Evolutionary conservation across 2,888 invertebrate genomes (phyloP).

Genomic region (Nebria salina): DNA sequence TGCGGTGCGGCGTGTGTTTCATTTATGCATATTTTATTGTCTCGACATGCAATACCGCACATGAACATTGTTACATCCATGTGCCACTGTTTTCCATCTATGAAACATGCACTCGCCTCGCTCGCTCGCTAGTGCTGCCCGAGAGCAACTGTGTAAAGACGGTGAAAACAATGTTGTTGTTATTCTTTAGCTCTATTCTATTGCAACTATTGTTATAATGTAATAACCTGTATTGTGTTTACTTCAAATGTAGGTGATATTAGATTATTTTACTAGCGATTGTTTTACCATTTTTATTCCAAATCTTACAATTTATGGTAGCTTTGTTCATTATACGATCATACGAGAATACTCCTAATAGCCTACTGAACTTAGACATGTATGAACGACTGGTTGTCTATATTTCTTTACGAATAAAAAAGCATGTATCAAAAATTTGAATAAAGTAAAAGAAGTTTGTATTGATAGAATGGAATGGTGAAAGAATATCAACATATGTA

Average conservation of each 20-base stretch:
- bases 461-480: too few species aligned
- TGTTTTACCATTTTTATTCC: not conserved
- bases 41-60: conserved; percentile 24
- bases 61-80: not conserved
- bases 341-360: too few species aligned
- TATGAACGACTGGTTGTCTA: not conserved
- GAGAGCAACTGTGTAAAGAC: conserved; percentile 15
- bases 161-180: conserved; percentile 17
- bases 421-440: too few species aligned
- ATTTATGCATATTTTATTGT: conserved; percentile 40
- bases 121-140: not conserved
- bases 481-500: too few species aligned
- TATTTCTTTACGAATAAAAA: not conserved
- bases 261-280: not conserved
- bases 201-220: not conserved
- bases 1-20: conserved; percentile 18
- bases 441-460: too few species aligned
- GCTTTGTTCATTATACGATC: too few species aligned
- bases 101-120: not conserved
- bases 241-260: not conserved
- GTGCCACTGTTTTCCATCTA: not conserved
- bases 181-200: not conserved
- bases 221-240: not conserved
- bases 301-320: not conserved
- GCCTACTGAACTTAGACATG: not conserved